Evolutionary conservation across 1,140 invertebrate genomes (phyloP), one percentile per base, ranked within the genome.

Genomic region (Aethina tumida): DNA sequence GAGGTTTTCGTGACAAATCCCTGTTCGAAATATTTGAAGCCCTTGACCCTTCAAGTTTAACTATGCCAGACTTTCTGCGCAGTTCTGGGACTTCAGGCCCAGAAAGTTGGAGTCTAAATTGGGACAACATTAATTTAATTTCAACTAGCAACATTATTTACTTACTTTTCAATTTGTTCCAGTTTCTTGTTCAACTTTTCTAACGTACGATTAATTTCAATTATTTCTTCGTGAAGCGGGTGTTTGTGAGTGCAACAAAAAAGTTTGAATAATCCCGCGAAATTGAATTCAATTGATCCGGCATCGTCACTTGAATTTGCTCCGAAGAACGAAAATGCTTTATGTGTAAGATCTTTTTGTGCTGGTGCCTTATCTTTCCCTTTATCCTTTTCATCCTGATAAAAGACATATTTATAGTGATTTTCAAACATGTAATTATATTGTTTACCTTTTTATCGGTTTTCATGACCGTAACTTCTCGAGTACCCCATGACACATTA

Each of bases 401-500:
- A n/a, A 28, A 24, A 18, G 29, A 41, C 12, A 17, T 25, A 5
- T 30, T 15, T 18, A 17, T 8, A 17, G 12, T 16, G 15, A 6
- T 9, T 20, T 1, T 26, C 2, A 12, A 28, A 5, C 21, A 2
- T 30, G 22, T 28, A 19, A 8, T 42, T 36, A 3, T 2, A 8
- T 8, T 32, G 56, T 64, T 67, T 53, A 64, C 63, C 9, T 51
- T 55, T 44, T 48, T 36, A 8, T 41, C 24, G 14, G 62, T 63
- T 24, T 58, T 50, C 16, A 55, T 50, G 16, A 56, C 35, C 8
- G 57, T 56, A 1, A 67, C 64, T 59, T 95, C 91, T 37, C 92
- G 66, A 0, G 92, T 97, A 9, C 91, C 90, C 91, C 90, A 95
- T 1, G 77, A 79, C 1, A 93, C 82, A 46, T 85, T 82, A 58